Evolutionary conservation across 2,797 vertebrate genomes (phyloP), one percentile per base, ranked within the genome.

Genomic region (Protonibea diacanthus): DNA sequence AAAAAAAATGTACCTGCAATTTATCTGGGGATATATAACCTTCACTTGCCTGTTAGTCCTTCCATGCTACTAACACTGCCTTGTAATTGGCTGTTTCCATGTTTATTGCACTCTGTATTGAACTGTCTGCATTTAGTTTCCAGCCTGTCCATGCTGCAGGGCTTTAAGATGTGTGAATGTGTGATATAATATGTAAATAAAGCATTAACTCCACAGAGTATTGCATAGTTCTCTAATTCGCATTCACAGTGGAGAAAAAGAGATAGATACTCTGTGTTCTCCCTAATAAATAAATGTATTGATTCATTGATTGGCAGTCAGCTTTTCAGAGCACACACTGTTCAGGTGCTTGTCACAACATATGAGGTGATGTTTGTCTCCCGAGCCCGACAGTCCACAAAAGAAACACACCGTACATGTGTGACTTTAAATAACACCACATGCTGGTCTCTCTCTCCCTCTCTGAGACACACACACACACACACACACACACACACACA

Each of bases 11-110:
- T 15, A 40, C 0, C 12, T 44, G 49, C 4, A 78, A 59, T 68
- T 59, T 56, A 63, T 79, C 63, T 29, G 49, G 14, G 45, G 38
- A 77, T 76, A 38, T 63, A 68, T 62, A 74, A 76, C 83, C 65
- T 72, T 53, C 58, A 65, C 33, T 66, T 71, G 64, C 48, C 68
- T 18, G n/a, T 76, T 69, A 77, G 67, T 70, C 58, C 49, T 74
- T 80, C 44, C 48, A 38, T 61, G 55, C 74, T 74, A 57, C 61
- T 44, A 38, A 70, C 59, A 74, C 56, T 58, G 71, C 60, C 49
- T 62, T 71, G 55, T 74, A 86, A 86, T 75, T 71, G 77, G 52
- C 80, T 82, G 61, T 87, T 84, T 80, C 68, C 40, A 8, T 77
- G 71, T 53, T 77, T 65, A 84, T 73, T 84, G 57, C 38, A 44